Percentiles rank a stretch among this genome's conserved stretches.
phyloP scores from a whole-genome alignment of 2,113 vertebrate genomes.

The Hoplias malabaricus region DNA sequence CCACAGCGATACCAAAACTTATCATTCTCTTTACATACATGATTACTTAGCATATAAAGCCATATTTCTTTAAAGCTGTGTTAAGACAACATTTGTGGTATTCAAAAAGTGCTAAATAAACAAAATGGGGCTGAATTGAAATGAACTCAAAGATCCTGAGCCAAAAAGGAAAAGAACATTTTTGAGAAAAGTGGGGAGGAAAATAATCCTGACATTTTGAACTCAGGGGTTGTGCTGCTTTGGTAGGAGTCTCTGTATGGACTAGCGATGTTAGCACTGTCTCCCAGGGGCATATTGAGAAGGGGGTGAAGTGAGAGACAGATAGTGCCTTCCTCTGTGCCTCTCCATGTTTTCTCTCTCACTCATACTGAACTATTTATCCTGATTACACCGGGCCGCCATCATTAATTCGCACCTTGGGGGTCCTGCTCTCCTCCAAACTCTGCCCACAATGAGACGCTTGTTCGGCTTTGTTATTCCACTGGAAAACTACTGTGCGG shows the following conservation, averaged over 20 bases:
- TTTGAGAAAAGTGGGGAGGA: constrained; percentile 38
- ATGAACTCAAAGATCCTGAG: not conserved
- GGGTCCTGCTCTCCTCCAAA: constrained; percentile 68
- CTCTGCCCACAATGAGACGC: constrained; percentile 73
- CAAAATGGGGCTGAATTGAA: not conserved
- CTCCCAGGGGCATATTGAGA: constrained; percentile 62
- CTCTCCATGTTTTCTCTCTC: constrained; percentile 62
- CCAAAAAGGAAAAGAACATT: not conserved
- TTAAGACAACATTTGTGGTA: no score
- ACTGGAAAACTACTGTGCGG: constrained; percentile 73
- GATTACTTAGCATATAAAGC: no score
- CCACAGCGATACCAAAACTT: no score
- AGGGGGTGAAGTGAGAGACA: constrained; percentile 42
- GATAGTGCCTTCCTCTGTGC: constrained; percentile 70
- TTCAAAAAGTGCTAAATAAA: no score
- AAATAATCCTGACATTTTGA: constrained; percentile 63
- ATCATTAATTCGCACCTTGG: constrained; percentile 85
- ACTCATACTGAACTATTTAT: constrained; percentile 78
- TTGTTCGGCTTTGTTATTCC: constrained; percentile 80
- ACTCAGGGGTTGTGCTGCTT: constrained; percentile 57
- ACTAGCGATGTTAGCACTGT: constrained; percentile 62
- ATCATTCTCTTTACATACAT: no score
- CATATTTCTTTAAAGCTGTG: no score
- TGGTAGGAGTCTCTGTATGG: constrained; percentile 58
- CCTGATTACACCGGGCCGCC: constrained; percentile 81